phyloP scores from a whole-genome alignment of 2,888 invertebrate species.

The Chesias legatella region DNA sequence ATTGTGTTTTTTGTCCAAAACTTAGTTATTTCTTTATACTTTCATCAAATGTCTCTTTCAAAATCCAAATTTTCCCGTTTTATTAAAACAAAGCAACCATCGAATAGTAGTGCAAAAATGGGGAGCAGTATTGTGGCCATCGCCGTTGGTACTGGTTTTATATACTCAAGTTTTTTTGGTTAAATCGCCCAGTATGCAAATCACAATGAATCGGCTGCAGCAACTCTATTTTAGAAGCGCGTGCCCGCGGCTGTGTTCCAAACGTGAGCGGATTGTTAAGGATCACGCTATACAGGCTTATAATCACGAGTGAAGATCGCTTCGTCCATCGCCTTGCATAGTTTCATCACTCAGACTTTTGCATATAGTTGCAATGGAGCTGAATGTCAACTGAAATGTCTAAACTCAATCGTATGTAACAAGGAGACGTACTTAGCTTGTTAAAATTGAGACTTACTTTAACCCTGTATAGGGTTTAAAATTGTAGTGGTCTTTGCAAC shows the following conservation, averaged over 20 bases:
- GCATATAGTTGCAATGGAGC: constrained; percentile 60
- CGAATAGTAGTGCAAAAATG: constrained; percentile 3
- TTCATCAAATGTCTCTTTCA: too few relatives aligned
- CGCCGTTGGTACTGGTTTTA: constrained; percentile 10
- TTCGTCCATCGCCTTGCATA: constrained; percentile 34
- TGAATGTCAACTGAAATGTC: constrained; percentile 65
- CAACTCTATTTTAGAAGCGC: constrained; percentile 27
- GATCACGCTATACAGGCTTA: constrained; percentile 25
- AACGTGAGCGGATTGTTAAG: constrained; percentile 50
- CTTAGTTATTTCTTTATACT: too few relatives aligned
- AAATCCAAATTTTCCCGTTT: too few relatives aligned
- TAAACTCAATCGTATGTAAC: constrained; percentile 40
- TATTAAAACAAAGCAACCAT: not conserved
- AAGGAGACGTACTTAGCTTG: constrained; percentile 20
- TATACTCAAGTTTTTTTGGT: constrained; percentile 14
- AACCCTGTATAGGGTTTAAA: constrained; percentile 16
- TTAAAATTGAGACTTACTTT: constrained; percentile 23
- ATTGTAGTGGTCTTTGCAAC: constrained; percentile 23
- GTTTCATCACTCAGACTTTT: constrained; percentile 60
- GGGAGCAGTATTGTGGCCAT: constrained; percentile 4
- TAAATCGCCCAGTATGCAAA: constrained; percentile 18
- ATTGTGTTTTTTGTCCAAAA: too few relatives aligned
- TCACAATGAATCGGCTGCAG: constrained; percentile 18
- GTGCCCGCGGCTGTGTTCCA: constrained; percentile 40
- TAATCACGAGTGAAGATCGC: constrained; percentile 50